phyloP scores from a whole-genome alignment of 2,888 invertebrate genomes.

The Drosophila phalerata region DNA sequence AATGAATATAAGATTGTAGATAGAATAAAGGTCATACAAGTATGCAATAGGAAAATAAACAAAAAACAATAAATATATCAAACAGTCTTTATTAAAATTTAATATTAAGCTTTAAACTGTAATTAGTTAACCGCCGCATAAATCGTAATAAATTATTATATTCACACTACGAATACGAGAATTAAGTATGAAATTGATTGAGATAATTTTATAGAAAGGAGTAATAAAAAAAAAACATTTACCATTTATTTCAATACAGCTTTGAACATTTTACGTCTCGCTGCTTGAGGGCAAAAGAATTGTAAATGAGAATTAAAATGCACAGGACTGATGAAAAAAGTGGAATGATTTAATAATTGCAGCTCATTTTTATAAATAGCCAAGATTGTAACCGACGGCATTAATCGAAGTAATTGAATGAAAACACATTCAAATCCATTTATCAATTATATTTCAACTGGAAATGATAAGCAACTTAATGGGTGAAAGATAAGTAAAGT shows the following conservation, averaged over 20 bases:
- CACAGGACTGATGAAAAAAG: not conserved
- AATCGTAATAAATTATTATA: conserved; percentile 41
- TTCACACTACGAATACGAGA: conserved; percentile 18
- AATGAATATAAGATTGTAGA: too few relatives aligned
- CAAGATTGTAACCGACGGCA: conserved; percentile 22
- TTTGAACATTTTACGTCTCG: not conserved
- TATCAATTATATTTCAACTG: conserved; percentile 5
- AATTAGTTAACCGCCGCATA: conserved; percentile 34
- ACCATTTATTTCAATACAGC: conserved; percentile 22
- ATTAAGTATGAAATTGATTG: conserved; percentile 51
- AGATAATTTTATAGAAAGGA: conserved; percentile 23
- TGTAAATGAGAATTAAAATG: conserved; percentile 26
- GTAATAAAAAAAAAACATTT: conserved; percentile 26
- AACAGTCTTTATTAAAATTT: not conserved
- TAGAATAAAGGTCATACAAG: too few relatives aligned
- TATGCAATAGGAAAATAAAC: too few relatives aligned
- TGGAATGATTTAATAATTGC: conserved; percentile 32
- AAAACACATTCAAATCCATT: conserved; percentile 21
- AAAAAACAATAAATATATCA: not conserved
- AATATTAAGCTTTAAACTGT: too few relatives aligned
- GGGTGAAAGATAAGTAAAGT: not conserved
- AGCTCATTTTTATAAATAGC: conserved; percentile 26
- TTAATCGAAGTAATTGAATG: conserved; percentile 24
- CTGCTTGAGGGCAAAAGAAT: conserved; percentile 2
- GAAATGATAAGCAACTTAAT: not conserved